Percentiles rank a stretch among this genome's conserved stretches.
Evolutionary conservation across 2,113 vertebrate species (phyloP).

Genomic region (Rattus rattus): DNA sequence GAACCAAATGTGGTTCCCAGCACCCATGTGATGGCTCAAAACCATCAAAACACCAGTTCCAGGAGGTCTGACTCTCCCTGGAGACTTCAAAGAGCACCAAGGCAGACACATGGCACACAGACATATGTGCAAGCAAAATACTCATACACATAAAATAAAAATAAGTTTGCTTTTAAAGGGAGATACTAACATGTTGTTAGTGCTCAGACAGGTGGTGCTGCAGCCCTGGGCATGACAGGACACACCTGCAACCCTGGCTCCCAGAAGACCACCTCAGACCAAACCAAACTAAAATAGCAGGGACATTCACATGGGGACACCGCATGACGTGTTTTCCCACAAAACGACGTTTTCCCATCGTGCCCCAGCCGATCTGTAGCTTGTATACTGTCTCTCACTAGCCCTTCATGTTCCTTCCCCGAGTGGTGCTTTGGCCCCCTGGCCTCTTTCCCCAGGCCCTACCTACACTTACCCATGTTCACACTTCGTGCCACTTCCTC

Average conservation of each 20-base stretch:
- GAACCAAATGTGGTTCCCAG: not conserved
- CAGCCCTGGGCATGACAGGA: no score
- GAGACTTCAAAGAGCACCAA: not conserved
- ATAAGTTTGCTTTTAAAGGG: not conserved
- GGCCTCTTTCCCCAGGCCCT: not conserved
- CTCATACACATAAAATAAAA: not conserved
- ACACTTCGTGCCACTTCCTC: fast-evolving
- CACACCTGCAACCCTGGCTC: not conserved
- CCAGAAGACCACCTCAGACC: not conserved
- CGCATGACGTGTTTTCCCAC: fast-evolving
- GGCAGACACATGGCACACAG: not conserved
- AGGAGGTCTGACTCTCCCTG: not conserved
- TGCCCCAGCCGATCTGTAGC: not conserved
- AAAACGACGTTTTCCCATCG: no score
- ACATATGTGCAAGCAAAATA: not conserved
- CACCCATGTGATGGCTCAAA: not conserved
- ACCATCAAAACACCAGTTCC: not conserved
- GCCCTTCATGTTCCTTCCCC: not conserved
- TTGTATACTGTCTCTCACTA: fast-evolving
- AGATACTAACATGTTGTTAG: not conserved
- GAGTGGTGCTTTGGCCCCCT: not conserved
- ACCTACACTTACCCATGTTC: no score
- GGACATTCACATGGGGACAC: fast-evolving
- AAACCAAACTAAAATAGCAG: not conserved
- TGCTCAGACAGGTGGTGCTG: not conserved